Base-by-base conservation (phyloP, 2,888 invertebrate genomes). In the Ectropis crepuscularia region DNA sequence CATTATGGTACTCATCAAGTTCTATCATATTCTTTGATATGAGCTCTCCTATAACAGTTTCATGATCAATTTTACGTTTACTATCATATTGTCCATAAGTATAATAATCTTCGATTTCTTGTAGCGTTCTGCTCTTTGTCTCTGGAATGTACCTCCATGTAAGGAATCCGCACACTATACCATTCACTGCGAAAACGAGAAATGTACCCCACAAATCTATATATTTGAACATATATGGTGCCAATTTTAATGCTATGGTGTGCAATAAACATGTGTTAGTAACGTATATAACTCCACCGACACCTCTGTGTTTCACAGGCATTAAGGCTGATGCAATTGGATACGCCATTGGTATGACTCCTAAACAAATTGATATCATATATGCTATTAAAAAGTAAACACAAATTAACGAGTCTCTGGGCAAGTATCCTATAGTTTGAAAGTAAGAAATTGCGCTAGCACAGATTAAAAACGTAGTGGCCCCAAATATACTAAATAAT, bases 231-330 rank as follows among this genome's bases (percentile, higher is more conserved):
- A 70, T 10, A 63, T 72, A 72, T 6, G 72, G 69, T 0, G 68
- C 57, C 37, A 58, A 12, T 59, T 72, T 72, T 42, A 70, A 50
- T 36, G 68, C 65, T n/a, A 67, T 49, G 5, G 72, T 64, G 10
- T 67, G 65, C 10, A 68, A 39, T 7, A 67, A 6, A 43, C 69
- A 68, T 7, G 67, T 61, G n/a, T 50, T 61, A 8, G 65, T 68
- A 5, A 67, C 63, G 43, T 64, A 71, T 9, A 71, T 37, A 0
- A 55, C 62, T 11, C 70, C 70, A 11, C 70, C 70, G 5, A 73
- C 7, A 9, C 70, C 69, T n/a, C 69, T 57, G 16, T 73, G 70
- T n/a, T 68, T 73, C 1, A 73, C 67, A 38, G 72, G 70, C 67
- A 73, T 69, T 9, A 73, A 36, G 47, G 66, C 70, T 37, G 67